Percentiles rank a stretch among this genome's conserved stretches.
phyloP scores from a whole-genome alignment of 2,888 invertebrate species.

The Cepaea hortensis region DNA sequence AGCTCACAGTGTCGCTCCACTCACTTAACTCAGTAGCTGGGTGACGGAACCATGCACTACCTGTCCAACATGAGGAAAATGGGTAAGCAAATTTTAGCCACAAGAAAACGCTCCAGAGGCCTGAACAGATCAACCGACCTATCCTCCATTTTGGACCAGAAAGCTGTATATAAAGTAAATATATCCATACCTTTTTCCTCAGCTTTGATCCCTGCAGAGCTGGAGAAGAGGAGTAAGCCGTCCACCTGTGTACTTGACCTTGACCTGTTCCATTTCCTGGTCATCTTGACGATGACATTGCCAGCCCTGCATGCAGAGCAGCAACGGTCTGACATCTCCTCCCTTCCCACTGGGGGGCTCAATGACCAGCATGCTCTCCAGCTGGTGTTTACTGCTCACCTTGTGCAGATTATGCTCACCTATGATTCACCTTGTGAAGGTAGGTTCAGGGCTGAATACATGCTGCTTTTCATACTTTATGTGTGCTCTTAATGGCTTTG shows the following conservation, averaged over 20 bases:
- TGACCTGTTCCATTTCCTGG: constrained; percentile 89
- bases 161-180: too few species aligned
- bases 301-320: constrained; percentile 81
- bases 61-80: too few species aligned
- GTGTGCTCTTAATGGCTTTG: too few species aligned
- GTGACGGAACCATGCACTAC: too few species aligned
- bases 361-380: constrained; percentile 87
- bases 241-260: constrained; percentile 85
- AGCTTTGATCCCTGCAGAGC: constrained; percentile 68
- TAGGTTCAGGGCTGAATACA: background rate
- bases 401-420: constrained; percentile 87
- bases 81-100: too few species aligned
- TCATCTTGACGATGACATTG: constrained; percentile 86
- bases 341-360: constrained; percentile 75
- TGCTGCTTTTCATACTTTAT: too few species aligned
- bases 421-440: constrained; percentile 48
- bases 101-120: too few species aligned
- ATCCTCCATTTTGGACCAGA: too few species aligned
- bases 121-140: too few species aligned
- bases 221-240: constrained; percentile 60
- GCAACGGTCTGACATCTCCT: constrained; percentile 53
- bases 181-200: constrained; percentile 44
- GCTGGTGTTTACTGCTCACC: constrained; percentile 86
- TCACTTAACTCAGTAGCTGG: too few species aligned
- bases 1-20: too few species aligned